Evolutionary conservation across 2,888 invertebrate genomes (phyloP).

Genomic region (Ennomos fuscantarius): DNA sequence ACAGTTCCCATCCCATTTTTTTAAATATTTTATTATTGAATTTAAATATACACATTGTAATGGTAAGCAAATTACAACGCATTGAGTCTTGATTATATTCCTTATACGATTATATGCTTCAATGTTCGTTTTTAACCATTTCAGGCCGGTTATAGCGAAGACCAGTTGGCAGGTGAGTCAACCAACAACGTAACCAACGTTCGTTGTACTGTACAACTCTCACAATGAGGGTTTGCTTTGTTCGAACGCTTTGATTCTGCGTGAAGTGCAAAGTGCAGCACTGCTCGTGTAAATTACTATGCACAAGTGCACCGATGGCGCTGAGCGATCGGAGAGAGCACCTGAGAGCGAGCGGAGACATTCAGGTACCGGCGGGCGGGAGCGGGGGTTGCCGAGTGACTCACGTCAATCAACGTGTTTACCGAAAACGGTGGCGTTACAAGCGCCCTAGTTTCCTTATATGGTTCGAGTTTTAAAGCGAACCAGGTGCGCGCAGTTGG

Average conservation of each 20-base stretch:
- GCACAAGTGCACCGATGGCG: not conserved
- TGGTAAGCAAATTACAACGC: not conserved
- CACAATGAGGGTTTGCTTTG: not conserved
- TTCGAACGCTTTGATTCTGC: not conserved
- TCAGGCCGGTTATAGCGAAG: slow-evolving; percentile 95
- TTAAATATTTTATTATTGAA: too few relatives aligned
- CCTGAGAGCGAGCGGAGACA: slow-evolving; percentile 19
- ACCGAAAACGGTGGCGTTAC: slow-evolving; percentile 72
- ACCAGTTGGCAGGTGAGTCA: slow-evolving; percentile 95
- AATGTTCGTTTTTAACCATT: slow-evolving; percentile 52
- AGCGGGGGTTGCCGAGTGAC: slow-evolving; percentile 54
- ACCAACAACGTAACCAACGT: slow-evolving; percentile 4
- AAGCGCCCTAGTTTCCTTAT: slow-evolving; percentile 86
- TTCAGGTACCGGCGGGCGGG: slow-evolving; percentile 20
- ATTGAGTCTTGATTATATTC: too few relatives aligned
- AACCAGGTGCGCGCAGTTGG: slow-evolving; percentile 59
- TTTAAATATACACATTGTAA: not conserved
- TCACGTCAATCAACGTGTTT: slow-evolving; percentile 81
- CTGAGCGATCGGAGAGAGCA: slow-evolving; percentile 20
- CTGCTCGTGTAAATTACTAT: slow-evolving; percentile 3
- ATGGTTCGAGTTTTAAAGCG: slow-evolving; percentile 85
- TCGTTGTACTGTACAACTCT: too few relatives aligned
- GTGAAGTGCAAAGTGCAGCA: slow-evolving; percentile 13
- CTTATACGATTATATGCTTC: too few relatives aligned
- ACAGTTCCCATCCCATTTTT: too few relatives aligned